phyloP scores from a whole-genome alignment of 1,140 invertebrate genomes.

The Globodera rostochiensis region DNA sequence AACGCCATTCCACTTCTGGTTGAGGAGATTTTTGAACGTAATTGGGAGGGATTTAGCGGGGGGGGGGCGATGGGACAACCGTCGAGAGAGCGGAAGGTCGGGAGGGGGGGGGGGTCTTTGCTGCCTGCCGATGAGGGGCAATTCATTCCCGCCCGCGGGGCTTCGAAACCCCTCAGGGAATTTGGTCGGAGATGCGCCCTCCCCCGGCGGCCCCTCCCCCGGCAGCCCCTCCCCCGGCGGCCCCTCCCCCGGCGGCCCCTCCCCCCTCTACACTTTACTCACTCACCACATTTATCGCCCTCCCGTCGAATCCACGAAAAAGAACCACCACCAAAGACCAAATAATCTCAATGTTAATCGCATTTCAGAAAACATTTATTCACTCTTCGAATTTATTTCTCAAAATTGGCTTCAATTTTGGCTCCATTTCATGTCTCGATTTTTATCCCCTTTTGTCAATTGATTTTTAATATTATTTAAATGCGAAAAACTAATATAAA shows the following conservation, averaged over 20 bases:
- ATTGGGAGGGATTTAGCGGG: background rate
- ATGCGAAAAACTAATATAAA: no score
- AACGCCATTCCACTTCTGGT: background rate
- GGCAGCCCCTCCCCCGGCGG: no score
- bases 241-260: no score
- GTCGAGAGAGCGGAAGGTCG: background rate
- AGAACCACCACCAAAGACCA: background rate
- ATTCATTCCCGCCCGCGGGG: background rate
- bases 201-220: no score
- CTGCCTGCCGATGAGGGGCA: no score
- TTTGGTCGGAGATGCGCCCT: background rate
- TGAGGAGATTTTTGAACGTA: background rate
- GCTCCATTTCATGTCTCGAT: background rate
- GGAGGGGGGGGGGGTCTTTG: no score
- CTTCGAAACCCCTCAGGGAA: background rate
- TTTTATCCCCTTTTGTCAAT: background rate
- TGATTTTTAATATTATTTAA: no score
- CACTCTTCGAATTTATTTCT: background rate
- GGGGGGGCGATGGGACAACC: no score
- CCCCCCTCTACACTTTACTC: background rate
- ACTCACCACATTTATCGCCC: background rate
- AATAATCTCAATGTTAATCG: background rate
- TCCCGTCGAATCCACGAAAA: background rate
- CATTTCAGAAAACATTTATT: constrained; percentile 5
- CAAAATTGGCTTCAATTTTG: background rate